Evolutionary conservation across 2,113 vertebrate genomes (phyloP).

Genomic region (Bufo bufo): DNA sequence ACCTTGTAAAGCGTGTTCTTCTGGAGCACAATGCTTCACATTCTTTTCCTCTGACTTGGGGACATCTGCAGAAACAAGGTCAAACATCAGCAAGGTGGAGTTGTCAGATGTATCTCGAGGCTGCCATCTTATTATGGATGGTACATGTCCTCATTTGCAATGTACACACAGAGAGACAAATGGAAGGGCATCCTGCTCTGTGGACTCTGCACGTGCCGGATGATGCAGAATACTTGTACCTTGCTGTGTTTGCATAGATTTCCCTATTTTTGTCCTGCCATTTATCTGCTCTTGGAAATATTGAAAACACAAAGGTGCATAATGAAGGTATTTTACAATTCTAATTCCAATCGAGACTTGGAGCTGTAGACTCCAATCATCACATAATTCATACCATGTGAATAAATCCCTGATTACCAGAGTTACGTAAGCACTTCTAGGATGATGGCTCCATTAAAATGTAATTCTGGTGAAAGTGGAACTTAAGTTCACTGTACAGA

Average conservation of each 20-base stretch:
- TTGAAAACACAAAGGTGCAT: constrained; percentile 16
- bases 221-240: neutral
- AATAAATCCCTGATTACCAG: constrained; percentile 24
- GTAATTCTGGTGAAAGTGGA: neutral
- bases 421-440: neutral
- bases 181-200: neutral
- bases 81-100: neutral
- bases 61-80: neutral
- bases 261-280: neutral
- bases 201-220: neutral
- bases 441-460: neutral
- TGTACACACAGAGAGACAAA: neutral
- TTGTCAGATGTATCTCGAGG: neutral
- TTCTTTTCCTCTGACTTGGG: neutral
- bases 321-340: constrained; percentile 38
- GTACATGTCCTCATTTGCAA: neutral
- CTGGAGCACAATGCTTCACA: neutral
- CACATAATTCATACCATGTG: constrained; percentile 11
- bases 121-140: neutral
- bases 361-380: constrained; percentile 6
- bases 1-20: constrained; percentile 28
- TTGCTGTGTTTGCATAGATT: constrained; percentile 1
- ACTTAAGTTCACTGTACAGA: neutral
- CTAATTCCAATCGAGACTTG: neutral
- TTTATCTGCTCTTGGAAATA: neutral